Conservation (phyloP, 2,113 vertebrate species). For the Poeciliopsis retropinna region DNA sequence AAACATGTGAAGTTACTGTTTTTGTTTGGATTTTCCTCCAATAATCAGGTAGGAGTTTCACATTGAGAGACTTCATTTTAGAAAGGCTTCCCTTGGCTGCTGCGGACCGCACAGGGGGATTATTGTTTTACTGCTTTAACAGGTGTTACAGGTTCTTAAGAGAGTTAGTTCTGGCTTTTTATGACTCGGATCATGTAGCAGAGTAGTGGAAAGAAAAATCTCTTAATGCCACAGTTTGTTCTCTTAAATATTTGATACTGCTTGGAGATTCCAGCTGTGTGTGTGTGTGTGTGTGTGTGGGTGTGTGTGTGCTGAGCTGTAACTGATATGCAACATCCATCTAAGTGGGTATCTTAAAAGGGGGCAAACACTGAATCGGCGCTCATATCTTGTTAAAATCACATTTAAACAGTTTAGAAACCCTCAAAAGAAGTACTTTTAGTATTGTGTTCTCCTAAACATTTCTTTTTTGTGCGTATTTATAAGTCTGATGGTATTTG, state of each 20-base stretch:
- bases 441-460: not conserved
- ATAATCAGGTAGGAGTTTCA: constrained; percentile 24
- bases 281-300: not conserved
- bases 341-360: too few relatives aligned
- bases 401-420: not conserved
- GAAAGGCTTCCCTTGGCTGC: constrained; percentile 3
- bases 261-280: not conserved
- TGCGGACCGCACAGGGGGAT: not conserved
- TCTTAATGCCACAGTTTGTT: not conserved
- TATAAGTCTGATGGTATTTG: not conserved
- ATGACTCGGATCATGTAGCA: not conserved
- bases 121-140: constrained; percentile 35
- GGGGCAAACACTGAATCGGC: too few relatives aligned
- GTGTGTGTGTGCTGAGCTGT: not conserved
- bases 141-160: constrained; percentile 12
- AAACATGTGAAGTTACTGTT: constrained; percentile 21
- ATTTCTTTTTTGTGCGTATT: not conserved
- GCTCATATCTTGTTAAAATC: too few relatives aligned
- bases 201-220: not conserved
- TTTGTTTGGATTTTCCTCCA: constrained; percentile 6
- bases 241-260: not conserved
- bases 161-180: not conserved
- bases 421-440: not conserved
- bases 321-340: not conserved
- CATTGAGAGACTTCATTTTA: not conserved